Percentiles rank a stretch among this genome's conserved stretches.
These are phyloP conservation scores for Bunonema sp. DNA, from an alignment of 2,888 invertebrate genomes.

Conservation along the genomic window DNA sequence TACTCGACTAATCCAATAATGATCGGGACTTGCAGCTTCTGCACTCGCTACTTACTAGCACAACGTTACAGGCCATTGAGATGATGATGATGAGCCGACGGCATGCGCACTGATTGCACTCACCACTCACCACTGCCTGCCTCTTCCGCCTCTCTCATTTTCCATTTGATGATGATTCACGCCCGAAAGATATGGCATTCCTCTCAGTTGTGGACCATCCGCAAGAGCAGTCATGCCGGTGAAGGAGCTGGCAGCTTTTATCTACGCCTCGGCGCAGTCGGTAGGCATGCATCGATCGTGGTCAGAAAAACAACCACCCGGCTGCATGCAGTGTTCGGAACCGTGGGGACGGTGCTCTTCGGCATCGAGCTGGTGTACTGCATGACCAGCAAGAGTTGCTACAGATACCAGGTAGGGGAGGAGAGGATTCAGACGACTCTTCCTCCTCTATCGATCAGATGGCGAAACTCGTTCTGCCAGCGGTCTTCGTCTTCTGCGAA, in stretches of 20 bases:
- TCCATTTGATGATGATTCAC: no score
- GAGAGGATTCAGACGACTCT: no score
- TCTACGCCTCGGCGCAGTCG: constrained; percentile 32
- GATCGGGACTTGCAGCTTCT: no score
- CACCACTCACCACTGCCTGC: no score
- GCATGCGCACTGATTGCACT: no score
- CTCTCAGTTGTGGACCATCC: constrained; percentile 17
- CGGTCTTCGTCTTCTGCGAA: constrained; percentile 40
- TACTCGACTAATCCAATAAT: no score
- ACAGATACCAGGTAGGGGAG: constrained; percentile 9
- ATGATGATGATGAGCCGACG: no score
- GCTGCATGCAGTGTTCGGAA: constrained; percentile 28
- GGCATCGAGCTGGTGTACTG: constrained; percentile 39
- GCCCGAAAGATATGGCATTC: background rate
- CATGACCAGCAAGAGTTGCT: constrained; percentile 19
- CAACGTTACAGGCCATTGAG: no score
- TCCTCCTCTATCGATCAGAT: no score
- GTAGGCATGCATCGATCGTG: constrained; percentile 10
- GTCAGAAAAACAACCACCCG: background rate
- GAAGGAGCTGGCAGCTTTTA: constrained; percentile 37
- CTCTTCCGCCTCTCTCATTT: no score
- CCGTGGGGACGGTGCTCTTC: constrained; percentile 36
- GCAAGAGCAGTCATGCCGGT: constrained; percentile 20
- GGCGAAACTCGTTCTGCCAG: constrained; percentile 32
- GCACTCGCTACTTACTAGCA: no score